Conservation (phyloP, 2,888 invertebrate species). For the Lepidocyrtinus sp. region DNA sequence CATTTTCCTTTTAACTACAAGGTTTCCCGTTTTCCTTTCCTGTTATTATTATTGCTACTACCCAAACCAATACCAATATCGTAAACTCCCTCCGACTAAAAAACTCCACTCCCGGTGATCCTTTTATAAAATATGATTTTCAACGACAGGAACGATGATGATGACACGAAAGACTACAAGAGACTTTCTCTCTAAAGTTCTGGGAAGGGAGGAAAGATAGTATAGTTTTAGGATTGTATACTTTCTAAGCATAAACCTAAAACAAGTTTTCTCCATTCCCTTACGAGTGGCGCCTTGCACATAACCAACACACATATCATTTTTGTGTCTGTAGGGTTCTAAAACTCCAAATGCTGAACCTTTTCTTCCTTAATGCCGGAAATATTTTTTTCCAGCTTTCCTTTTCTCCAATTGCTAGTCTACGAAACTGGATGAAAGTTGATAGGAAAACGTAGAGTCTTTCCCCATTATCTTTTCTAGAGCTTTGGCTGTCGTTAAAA, state of each 20-base stretch:
- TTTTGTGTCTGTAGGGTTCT: neutral
- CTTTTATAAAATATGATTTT: slow-evolving; percentile 50
- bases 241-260: neutral
- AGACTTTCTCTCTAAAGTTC: neutral
- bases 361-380: slow-evolving; percentile 18
- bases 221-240: too few relatives aligned
- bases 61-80: slow-evolving; percentile 17
- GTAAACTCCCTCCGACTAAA: slow-evolving; percentile 7
- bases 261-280: slow-evolving; percentile 55
- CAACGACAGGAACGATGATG: neutral
- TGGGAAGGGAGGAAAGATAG: neutral
- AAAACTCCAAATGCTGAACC: slow-evolving; percentile 1
- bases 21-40: slow-evolving; percentile 60
- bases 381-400: slow-evolving; percentile 19
- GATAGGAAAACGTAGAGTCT: neutral
- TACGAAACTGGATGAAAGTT: neutral
- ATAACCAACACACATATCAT: slow-evolving; percentile 9
- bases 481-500: neutral
- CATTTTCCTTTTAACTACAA: slow-evolving; percentile 62
- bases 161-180: slow-evolving; percentile 7
- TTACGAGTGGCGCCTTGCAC: slow-evolving; percentile 18
- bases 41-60: slow-evolving; percentile 46
- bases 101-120: slow-evolving; percentile 32
- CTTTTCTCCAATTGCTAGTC: neutral
- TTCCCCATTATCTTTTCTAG: neutral